Percentiles rank a stretch among this genome's conserved stretches.
Evolutionary conservation across 2,797 vertebrate species (phyloP).

Genomic region (Todus mexicanus): DNA sequence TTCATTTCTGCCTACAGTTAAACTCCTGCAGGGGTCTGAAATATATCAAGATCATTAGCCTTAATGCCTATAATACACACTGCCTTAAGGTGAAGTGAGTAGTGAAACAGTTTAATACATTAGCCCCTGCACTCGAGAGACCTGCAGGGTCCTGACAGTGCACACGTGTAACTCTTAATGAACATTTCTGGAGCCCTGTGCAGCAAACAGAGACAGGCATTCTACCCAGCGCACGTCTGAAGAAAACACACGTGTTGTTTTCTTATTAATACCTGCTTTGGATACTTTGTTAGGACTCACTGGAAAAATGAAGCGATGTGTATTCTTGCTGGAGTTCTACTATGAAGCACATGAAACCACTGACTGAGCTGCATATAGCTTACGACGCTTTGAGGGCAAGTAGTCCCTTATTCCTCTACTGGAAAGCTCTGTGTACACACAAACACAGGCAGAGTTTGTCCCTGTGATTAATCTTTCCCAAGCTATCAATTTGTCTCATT

Average conservation of each 20-base stretch:
- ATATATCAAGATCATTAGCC: constrained; percentile 62
- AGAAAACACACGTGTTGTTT: background rate
- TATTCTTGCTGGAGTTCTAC: background rate
- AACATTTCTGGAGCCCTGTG: background rate
- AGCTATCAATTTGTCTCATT: background rate
- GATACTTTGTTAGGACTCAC: background rate
- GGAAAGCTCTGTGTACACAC: background rate
- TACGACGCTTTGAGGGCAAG: rapidly evolving
- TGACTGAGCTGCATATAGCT: background rate
- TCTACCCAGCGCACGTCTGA: background rate
- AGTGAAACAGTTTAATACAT: constrained; percentile 7
- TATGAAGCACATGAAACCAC: background rate
- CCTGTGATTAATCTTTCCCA: background rate
- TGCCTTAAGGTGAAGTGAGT: constrained; percentile 16
- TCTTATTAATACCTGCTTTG: background rate
- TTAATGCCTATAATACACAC: constrained; percentile 43
- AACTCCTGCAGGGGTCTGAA: constrained; percentile 52
- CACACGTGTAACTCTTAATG: background rate
- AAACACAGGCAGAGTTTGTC: background rate
- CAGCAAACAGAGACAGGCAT: background rate
- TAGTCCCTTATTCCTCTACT: background rate
- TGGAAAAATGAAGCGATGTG: background rate
- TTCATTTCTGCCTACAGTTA: constrained; percentile 51
- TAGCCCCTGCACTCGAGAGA: background rate
- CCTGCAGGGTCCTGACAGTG: background rate